Conservation (phyloP, 2,113 vertebrate genomes). For the Chiloscyllium plagiosum region DNA sequence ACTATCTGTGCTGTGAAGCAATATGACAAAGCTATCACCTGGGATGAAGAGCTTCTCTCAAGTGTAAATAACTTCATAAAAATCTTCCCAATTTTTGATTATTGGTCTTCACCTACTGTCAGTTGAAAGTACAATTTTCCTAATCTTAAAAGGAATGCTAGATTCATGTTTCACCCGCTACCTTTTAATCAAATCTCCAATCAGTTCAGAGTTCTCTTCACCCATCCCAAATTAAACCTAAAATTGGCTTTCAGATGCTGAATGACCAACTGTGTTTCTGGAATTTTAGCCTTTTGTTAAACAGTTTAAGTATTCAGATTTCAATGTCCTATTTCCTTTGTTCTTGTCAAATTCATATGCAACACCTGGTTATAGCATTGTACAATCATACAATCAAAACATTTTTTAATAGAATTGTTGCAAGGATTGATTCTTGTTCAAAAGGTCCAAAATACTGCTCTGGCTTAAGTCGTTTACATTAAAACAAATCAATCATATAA, state of each 20-base stretch:
- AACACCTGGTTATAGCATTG: neutral
- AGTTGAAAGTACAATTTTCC: neutral
- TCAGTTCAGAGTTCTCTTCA: neutral
- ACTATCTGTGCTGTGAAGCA: neutral
- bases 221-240: neutral
- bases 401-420: neutral
- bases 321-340: neutral
- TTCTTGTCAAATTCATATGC: neutral
- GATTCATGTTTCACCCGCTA: neutral
- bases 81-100: neutral
- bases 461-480: neutral
- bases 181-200: neutral
- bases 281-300: neutral
- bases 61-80: constrained; percentile 4
- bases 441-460: neutral
- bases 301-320: neutral
- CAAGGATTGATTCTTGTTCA: neutral
- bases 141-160: neutral
- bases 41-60: neutral
- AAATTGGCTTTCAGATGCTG: neutral
- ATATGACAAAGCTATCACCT: neutral
- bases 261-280: neutral
- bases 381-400: neutral
- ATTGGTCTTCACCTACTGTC: neutral
- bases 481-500: neutral